phyloP scores from a whole-genome alignment of 2,113 vertebrate species.

The Zapus hudsonius region DNA sequence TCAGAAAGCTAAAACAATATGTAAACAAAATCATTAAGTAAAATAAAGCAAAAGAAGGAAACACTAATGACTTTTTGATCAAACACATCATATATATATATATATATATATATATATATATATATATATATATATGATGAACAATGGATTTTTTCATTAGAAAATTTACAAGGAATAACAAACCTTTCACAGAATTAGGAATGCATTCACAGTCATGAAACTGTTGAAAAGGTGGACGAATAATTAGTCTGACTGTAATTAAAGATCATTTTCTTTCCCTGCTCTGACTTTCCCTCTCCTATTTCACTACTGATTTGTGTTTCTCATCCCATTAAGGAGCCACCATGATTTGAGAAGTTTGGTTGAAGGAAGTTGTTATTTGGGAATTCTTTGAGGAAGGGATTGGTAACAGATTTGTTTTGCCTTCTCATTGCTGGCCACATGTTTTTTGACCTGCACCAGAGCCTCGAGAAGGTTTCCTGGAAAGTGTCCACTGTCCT shows the following conservation, averaged over 20 bases:
- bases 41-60: background rate
- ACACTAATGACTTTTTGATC: background rate
- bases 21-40: background rate
- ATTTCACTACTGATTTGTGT: background rate
- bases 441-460: background rate
- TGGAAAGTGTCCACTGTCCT: background rate
- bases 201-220: background rate
- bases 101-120: no score
- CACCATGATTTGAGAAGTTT: background rate
- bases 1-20: no score
- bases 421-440: background rate
- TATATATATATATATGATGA: no score
- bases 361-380: no score
- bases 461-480: background rate
- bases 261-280: background rate
- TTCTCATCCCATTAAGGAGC: background rate
- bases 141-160: background rate
- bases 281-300: background rate
- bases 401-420: background rate
- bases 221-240: background rate
- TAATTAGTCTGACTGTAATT: background rate
- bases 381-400: background rate
- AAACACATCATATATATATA: no score
- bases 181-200: background rate
- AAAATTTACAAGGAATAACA: background rate